Evolutionary conservation across 2,797 vertebrate species (phyloP).

Genomic region (Xenentodon cancila): DNA sequence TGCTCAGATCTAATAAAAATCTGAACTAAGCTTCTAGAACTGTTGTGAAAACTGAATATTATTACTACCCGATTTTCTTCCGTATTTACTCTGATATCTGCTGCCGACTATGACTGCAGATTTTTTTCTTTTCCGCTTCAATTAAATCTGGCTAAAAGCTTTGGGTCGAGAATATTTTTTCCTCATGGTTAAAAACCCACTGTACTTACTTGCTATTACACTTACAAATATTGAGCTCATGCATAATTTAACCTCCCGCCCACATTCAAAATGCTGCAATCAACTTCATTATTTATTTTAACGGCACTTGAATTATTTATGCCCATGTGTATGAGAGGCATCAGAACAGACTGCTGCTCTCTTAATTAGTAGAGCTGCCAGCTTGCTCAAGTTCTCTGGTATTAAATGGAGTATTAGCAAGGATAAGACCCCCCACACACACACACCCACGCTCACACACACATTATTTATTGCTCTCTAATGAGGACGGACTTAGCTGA

Average conservation of each 20-base stretch:
- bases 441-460: conserved; percentile 19
- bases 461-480: conserved; percentile 55
- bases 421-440: conserved; percentile 69
- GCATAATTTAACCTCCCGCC: conserved; percentile 82
- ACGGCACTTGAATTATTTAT: conserved; percentile 81
- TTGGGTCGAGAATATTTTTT: conserved; percentile 51
- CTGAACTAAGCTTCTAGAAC: conserved; percentile 1
- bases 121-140: conserved; percentile 15
- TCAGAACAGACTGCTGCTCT: conserved; percentile 71
- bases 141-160: conserved; percentile 64
- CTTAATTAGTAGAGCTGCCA: conserved; percentile 77
- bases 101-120: conserved; percentile 33
- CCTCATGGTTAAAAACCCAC: conserved; percentile 36
- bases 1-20: conserved; percentile 10
- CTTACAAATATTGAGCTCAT: conserved; percentile 83
- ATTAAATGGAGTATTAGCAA: conserved; percentile 73
- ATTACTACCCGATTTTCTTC: conserved; percentile 1
- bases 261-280: conserved; percentile 77
- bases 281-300: conserved; percentile 82
- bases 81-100: conserved; percentile 39
- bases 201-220: conserved; percentile 79
- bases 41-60: conserved; percentile 12
- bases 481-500: conserved; percentile 50
- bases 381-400: conserved; percentile 62
- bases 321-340: conserved; percentile 70